A percentile compares a stretch with the other conserved stretches of the same genome.
These are phyloP conservation scores for Notolepis coatsorum DNA, from an alignment of 2,797 vertebrate species.

Conservation along the genomic window DNA sequence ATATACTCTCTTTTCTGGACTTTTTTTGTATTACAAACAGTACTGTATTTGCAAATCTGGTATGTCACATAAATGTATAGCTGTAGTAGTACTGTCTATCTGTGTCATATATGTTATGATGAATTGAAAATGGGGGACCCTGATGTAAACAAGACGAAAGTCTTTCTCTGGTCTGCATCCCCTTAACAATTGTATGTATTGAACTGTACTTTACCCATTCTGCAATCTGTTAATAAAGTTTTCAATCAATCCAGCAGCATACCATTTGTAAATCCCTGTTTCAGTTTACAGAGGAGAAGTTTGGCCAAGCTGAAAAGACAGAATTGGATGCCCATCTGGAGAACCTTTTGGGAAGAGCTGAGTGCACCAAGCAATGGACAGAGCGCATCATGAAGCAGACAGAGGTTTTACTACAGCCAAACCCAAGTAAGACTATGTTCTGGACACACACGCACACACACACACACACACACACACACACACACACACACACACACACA, in stretches of 20 bases:
- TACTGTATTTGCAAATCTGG: too few species aligned
- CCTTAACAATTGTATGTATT: too few species aligned
- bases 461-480: not conserved
- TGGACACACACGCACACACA: not conserved
- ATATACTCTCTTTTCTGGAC: too few species aligned
- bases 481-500: not conserved
- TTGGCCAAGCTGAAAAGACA: slow-evolving; percentile 98
- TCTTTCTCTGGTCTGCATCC: too few species aligned
- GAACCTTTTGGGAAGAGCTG: slow-evolving; percentile 93
- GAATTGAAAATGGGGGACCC: too few species aligned
- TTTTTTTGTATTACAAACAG: too few species aligned
- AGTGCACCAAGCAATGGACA: slow-evolving; percentile 96
- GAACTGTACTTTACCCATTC: too few species aligned
- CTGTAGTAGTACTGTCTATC: too few species aligned
- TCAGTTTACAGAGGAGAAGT: slow-evolving; percentile 98
- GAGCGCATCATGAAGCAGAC: slow-evolving; percentile 98
- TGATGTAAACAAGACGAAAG: too few species aligned
- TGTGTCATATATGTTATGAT: too few species aligned
- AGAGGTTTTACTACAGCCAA: slow-evolving; percentile 95
- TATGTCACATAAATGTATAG: too few species aligned
- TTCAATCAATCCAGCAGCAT: not conserved
- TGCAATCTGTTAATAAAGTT: too few species aligned
- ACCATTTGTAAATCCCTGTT: not conserved
- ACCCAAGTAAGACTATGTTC: slow-evolving; percentile 97
- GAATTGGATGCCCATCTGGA: slow-evolving; percentile 98